Conservation (phyloP, 2,797 vertebrate genomes). For the Helostoma temminkii region DNA sequence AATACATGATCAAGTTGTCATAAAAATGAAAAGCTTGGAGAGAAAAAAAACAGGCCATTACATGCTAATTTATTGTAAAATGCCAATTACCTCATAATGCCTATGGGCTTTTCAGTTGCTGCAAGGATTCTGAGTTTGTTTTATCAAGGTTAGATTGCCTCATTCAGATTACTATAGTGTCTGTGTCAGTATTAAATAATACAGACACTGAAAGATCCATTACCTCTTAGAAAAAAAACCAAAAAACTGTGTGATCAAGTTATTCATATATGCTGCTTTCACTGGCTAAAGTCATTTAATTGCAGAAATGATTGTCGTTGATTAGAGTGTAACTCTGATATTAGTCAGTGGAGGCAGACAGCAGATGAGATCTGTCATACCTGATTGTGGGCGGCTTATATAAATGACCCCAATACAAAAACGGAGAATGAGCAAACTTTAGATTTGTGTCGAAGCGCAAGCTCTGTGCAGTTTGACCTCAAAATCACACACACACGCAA, state of each 20-base stretch:
- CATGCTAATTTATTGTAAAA: constrained; percentile 58
- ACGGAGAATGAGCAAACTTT: constrained; percentile 62
- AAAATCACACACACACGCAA: constrained; percentile 51
- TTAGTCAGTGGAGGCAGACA: constrained; percentile 35
- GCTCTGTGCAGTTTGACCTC: constrained; percentile 64
- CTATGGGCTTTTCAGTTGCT: constrained; percentile 49
- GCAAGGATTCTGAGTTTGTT: too few relatives aligned
- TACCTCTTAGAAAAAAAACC: constrained; percentile 35
- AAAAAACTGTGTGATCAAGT: constrained; percentile 31
- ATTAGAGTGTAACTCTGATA: constrained; percentile 48
- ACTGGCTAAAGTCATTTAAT: constrained; percentile 45
- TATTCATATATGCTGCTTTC: constrained; percentile 28
- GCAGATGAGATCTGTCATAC: constrained; percentile 52
- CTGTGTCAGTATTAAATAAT: constrained; percentile 44
- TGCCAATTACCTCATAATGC: constrained; percentile 53
- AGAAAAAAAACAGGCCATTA: constrained; percentile 38
- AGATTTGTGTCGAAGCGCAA: constrained; percentile 53
- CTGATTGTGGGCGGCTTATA: constrained; percentile 62
- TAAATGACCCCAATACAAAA: constrained; percentile 60
- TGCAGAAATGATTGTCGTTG: constrained; percentile 45
- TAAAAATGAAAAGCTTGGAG: constrained; percentile 58
- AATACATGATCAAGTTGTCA: constrained; percentile 70
- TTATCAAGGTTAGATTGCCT: constrained; percentile 51
- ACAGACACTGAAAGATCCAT: constrained; percentile 31
- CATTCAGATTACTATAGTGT: constrained; percentile 51